phyloP scores from a whole-genome alignment of 2,113 vertebrate species.

The Cavia porcellus region DNA sequence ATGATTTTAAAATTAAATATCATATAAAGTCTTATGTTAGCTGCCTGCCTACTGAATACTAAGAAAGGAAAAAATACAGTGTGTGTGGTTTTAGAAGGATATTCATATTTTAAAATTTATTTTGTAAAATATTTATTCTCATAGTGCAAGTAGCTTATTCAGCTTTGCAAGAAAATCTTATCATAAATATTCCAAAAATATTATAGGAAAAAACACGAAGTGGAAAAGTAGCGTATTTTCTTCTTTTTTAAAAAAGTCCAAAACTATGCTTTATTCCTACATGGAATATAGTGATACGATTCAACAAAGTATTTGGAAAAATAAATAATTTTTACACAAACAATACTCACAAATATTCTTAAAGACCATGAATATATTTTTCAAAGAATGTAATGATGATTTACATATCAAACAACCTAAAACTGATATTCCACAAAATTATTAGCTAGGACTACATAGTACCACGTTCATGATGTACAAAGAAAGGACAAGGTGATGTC shows the following conservation, averaged over 20 bases:
- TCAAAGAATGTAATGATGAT: not conserved
- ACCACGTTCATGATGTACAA: not conserved
- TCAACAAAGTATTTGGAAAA: slow-evolving; percentile 22
- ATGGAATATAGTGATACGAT: not conserved
- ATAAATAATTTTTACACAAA: not conserved
- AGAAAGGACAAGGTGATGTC: not conserved
- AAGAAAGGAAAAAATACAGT: not conserved
- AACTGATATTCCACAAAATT: not conserved
- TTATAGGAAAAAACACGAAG: not conserved
- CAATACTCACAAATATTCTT: not conserved
- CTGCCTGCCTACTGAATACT: not conserved
- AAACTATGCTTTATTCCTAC: not conserved
- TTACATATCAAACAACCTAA: not conserved
- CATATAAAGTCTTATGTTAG: not conserved
- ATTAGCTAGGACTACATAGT: not conserved
- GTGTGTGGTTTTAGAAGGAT: not conserved
- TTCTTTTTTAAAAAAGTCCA: not conserved
- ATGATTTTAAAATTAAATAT: not conserved
- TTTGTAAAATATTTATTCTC: not conserved
- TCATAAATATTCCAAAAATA: not conserved
- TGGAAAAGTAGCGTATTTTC: not conserved
- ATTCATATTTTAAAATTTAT: not conserved
- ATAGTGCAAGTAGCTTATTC: not conserved
- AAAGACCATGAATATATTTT: not conserved
- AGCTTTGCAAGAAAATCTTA: slow-evolving; percentile 1